Evolutionary conservation across 2,113 vertebrate species (phyloP), one percentile per base, ranked within the genome.

Genomic region (Xiphorhynchus elegans): DNA sequence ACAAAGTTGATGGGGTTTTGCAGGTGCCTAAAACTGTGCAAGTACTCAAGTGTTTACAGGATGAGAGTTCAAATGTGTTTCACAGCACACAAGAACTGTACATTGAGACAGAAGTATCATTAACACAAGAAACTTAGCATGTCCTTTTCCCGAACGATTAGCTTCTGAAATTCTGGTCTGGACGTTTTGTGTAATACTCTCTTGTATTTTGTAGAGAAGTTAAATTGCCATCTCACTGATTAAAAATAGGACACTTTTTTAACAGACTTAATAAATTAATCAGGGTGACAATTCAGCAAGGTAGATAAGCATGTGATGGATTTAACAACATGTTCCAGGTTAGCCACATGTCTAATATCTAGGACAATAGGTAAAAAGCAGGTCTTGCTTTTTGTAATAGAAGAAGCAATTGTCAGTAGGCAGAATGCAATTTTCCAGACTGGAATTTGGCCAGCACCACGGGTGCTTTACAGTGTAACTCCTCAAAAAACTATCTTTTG

Each of bases 291-390:
- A 63, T 69, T 76, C 82, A 88, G 46, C 72, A 84, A 83, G 29
- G 72, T 35, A 95, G 92, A 94, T 92, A 94, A 85, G 77, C 77
- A 52, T 28, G 40, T 93, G 89, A 91, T 79, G 70, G 87, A 96
- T 96, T 89, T 76, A 88, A 50, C 47, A 75, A 37, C n/a, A 50
- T 0, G 7, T 21, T 80, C 39, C 60, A 90, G 44, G 68, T 92
- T 59, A 81, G 46, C 24, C 68, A 87, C 29, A 47, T 33, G 50
- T 35, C 47, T 84, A 81, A 77, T 93, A 90, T 77, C 76, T 81
- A 72, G 88, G 68, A 90, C 39, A 84, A 73, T 2, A 37, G 40
- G 46, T 44, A 50, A 89, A 83, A 93, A 90, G 6, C 50, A 77
- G 28, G 10, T 68, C 37, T 47, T 58, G 46, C 7, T 28, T 78